phyloP scores from a whole-genome alignment of 2,888 invertebrate genomes.

The Lomographa bimaculata region DNA sequence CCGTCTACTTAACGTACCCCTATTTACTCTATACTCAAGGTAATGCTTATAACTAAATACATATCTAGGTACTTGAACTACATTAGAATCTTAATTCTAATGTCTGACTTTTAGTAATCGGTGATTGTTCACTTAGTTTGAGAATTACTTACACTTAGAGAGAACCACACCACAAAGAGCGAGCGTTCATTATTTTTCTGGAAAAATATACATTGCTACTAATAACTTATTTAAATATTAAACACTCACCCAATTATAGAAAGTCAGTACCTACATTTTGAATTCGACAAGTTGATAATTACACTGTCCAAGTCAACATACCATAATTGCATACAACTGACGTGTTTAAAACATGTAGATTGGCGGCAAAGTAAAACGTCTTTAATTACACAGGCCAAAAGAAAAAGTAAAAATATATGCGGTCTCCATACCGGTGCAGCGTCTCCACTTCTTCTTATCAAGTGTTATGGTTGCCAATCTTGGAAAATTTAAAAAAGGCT shows the following conservation, averaged over 20 bases:
- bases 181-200: no score
- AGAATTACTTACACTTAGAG: slow-evolving; percentile 4
- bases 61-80: no score
- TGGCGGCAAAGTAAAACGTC: slow-evolving; percentile 24
- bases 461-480: no score
- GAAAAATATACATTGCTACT: no score
- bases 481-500: no score
- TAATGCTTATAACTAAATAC: slow-evolving; percentile 28
- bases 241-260: no score
- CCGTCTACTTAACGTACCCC: slow-evolving; percentile 40
- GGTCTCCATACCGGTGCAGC: slow-evolving; percentile 26
- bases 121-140: no score
- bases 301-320: slow-evolving; percentile 9
- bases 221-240: no score
- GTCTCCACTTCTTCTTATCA: slow-evolving; percentile 31
- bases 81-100: no score
- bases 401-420: slow-evolving; percentile 30
- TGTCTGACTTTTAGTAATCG: no score
- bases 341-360: slow-evolving; percentile 23
- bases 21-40: slow-evolving; percentile 44
- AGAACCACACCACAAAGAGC: no score
- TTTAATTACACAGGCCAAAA: slow-evolving; percentile 21
- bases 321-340: slow-evolving; percentile 18
- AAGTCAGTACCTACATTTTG: slow-evolving; percentile 11
- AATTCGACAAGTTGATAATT: slow-evolving; percentile 18